These are phyloP conservation scores for Priocnemis perturbator DNA, from an alignment of 2,888 invertebrate genomes.

Conservation along the genomic window DNA sequence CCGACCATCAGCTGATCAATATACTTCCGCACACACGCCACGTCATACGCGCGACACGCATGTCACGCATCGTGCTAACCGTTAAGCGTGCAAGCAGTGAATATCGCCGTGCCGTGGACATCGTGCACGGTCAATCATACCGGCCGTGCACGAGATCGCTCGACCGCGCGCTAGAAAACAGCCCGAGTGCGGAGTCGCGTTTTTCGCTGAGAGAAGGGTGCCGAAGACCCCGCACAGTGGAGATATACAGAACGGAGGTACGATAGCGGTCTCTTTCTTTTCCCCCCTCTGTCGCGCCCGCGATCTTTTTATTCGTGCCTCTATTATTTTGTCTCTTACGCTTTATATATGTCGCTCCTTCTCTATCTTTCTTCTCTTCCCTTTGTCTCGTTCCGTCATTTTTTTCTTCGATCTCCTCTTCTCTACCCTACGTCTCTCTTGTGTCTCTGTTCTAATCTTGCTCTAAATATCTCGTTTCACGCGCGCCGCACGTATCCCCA, in stretches of 20 bases:
- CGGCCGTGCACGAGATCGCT: not conserved
- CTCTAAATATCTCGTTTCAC: not conserved
- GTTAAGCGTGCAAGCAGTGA: conserved; percentile 40
- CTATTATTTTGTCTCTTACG: not conserved
- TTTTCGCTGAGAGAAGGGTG: not conserved
- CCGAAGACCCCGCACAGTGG: too few species aligned
- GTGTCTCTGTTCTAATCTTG: not conserved
- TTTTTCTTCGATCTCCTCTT: not conserved
- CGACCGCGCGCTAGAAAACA: not conserved
- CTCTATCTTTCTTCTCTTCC: not conserved
- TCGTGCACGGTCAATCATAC: not conserved
- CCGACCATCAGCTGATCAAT: conserved; percentile 74
- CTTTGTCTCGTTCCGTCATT: too few species aligned
- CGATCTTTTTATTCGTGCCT: too few species aligned
- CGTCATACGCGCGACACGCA: conserved; percentile 61
- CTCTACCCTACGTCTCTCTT: not conserved
- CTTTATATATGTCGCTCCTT: not conserved
- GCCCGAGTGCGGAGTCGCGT: not conserved
- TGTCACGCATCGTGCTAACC: conserved; percentile 52
- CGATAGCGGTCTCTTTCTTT: not conserved
- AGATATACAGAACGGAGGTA: too few species aligned
- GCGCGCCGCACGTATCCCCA: not conserved
- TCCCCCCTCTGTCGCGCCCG: not conserved
- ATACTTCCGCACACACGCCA: conserved; percentile 62
- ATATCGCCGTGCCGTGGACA: conserved; percentile 8